Evolutionary conservation across 2,797 vertebrate genomes (phyloP).

Genomic region (Sparidentex hasta): DNA sequence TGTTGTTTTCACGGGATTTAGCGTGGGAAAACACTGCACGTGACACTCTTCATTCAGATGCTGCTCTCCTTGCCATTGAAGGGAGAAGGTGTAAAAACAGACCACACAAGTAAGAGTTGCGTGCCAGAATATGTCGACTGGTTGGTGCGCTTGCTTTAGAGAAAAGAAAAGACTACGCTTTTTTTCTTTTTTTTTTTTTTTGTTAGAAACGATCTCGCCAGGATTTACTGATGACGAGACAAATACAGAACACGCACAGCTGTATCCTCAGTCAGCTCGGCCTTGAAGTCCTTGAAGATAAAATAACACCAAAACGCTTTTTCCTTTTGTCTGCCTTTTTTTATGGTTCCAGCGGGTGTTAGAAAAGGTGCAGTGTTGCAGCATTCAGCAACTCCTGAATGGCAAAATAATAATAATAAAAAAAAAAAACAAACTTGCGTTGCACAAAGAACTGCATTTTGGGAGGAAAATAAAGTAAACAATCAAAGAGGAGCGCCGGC

Average conservation of each 20-base stretch:
- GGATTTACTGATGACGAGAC: conserved; percentile 10
- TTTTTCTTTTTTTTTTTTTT: too few species aligned
- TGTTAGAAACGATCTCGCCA: too few species aligned
- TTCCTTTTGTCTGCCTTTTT: neutral
- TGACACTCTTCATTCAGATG: too few species aligned
- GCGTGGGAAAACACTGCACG: too few species aligned
- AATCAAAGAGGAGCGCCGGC: conserved; percentile 6
- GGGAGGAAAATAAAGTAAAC: conserved; percentile 13
- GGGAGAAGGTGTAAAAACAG: too few species aligned
- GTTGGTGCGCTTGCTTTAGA: too few species aligned
- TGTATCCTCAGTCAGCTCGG: neutral
- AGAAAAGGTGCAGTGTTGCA: neutral
- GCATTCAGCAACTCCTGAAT: conserved; percentile 6
- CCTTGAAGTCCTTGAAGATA: conserved; percentile 8
- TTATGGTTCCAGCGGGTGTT: neutral
- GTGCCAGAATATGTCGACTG: too few species aligned
- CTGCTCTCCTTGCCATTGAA: too few species aligned
- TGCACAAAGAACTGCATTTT: conserved; percentile 20
- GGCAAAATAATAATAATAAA: too few species aligned
- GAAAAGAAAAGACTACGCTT: too few species aligned
- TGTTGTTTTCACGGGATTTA: conserved; percentile 8
- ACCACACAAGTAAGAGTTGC: too few species aligned
- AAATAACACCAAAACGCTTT: conserved; percentile 6
- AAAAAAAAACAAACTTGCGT: neutral
- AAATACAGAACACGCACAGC: neutral